A percentile compares a stretch with the other conserved stretches of the same genome.
Evolutionary conservation across 2,113 vertebrate genomes (phyloP).

Genomic region (Hydrolagus affinis): DNA sequence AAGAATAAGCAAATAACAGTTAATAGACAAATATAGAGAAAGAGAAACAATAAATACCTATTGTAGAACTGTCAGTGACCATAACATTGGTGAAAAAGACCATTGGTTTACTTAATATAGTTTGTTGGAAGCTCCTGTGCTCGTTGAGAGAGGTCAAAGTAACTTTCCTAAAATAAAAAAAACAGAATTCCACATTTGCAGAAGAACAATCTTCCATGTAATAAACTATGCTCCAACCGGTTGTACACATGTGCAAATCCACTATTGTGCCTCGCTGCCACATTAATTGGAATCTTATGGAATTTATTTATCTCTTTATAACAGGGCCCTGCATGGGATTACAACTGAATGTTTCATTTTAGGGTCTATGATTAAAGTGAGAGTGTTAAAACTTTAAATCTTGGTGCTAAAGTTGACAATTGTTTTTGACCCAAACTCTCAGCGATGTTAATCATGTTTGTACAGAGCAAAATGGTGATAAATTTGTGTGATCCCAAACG

Average conservation of each 20-base stretch:
- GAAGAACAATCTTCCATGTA: background rate
- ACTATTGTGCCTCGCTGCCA: too few species aligned
- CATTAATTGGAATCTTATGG: too few species aligned
- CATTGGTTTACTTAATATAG: slow-evolving; percentile 43
- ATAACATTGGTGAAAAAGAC: slow-evolving; percentile 45
- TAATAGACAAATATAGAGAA: background rate
- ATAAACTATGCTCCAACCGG: background rate
- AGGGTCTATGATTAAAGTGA: too few species aligned
- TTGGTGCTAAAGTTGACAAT: too few species aligned
- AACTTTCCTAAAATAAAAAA: slow-evolving; percentile 38
- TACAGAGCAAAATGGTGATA: too few species aligned
- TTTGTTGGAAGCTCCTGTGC: slow-evolving; percentile 48
- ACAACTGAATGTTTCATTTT: too few species aligned
- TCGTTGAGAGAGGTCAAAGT: slow-evolving; percentile 42
- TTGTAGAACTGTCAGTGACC: slow-evolving; percentile 35
- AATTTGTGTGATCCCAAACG: too few species aligned
- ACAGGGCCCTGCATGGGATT: too few species aligned
- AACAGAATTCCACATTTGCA: background rate
- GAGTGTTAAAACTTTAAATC: too few species aligned
- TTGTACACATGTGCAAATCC: background rate
- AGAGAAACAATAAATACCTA: slow-evolving; percentile 24
- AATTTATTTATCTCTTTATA: too few species aligned
- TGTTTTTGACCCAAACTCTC: too few species aligned
- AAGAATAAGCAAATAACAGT: background rate
- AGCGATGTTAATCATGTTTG: too few species aligned